Conservation (phyloP, 2,113 vertebrate species). For the Sylvietta virens region DNA sequence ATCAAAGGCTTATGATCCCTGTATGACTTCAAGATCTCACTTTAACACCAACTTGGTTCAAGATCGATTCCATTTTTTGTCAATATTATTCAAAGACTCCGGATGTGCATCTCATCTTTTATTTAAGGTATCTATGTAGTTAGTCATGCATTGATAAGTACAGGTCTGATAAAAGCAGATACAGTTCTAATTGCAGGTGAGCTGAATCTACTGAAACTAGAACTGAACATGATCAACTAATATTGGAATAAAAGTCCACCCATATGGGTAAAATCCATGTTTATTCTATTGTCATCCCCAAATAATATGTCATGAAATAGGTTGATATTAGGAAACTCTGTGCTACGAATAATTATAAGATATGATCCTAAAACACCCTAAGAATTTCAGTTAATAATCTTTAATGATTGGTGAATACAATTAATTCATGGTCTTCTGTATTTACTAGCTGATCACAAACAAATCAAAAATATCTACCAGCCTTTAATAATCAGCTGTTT, state of each 20-base stretch:
- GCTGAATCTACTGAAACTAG: not conserved
- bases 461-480: not conserved
- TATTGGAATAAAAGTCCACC: not conserved
- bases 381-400: not conserved
- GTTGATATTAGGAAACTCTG: not conserved
- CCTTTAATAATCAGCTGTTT: not conserved
- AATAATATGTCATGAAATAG: not conserved
- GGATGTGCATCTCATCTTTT: slow-evolving; percentile 67
- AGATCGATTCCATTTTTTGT: slow-evolving; percentile 61
- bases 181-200: not conserved
- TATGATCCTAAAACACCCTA: not conserved
- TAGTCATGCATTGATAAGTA: not conserved
- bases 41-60: slow-evolving; percentile 48
- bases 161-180: not conserved
- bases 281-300: not conserved
- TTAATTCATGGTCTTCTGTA: not conserved
- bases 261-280: not conserved
- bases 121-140: slow-evolving; percentile 51
- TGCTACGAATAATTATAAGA: not conserved
- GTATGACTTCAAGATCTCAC: slow-evolving; percentile 57
- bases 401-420: not conserved
- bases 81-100: slow-evolving; percentile 66
- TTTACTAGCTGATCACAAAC: not conserved
- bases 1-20: slow-evolving; percentile 57
- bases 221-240: not conserved